phyloP scores from a whole-genome alignment of 2,888 invertebrate genomes.

The Esperia sulphurella region DNA sequence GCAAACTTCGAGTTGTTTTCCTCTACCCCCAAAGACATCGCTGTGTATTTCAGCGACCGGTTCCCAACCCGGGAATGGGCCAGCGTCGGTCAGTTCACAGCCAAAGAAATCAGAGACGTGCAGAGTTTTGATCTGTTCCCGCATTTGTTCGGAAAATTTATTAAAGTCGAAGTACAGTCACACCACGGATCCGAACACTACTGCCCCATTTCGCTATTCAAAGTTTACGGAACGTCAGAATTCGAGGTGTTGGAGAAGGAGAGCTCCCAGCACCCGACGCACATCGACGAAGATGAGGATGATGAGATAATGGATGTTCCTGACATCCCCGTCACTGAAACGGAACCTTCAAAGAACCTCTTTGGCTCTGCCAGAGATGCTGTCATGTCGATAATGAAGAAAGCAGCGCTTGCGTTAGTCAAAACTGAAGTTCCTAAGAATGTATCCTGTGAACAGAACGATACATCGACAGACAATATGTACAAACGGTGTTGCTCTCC shows the following conservation, averaged over 20 bases:
- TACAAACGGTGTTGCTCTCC: constrained; percentile 84
- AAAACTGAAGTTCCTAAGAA: constrained; percentile 84
- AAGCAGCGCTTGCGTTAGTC: constrained; percentile 91
- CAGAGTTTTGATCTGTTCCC: constrained; percentile 92
- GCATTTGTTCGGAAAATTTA: constrained; percentile 91
- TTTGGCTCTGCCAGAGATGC: constrained; percentile 94
- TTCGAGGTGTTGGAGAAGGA: constrained; percentile 93
- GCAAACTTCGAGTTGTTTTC: constrained; percentile 99
- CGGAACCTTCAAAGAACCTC: constrained; percentile 83
- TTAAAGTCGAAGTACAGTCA: constrained; percentile 93
- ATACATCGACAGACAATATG: constrained; percentile 60
- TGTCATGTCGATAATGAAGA: constrained; percentile 94
- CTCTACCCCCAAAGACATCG: constrained; percentile 95
- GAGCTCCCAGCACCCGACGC: constrained; percentile 82
- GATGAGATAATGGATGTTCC: constrained; percentile 82
- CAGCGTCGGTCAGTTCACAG: constrained; percentile 91
- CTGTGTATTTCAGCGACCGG: constrained; percentile 91
- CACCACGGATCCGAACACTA: constrained; percentile 98
- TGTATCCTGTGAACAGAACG: constrained; percentile 71
- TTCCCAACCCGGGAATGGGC: constrained; percentile 96
- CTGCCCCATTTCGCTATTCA: constrained; percentile 97
- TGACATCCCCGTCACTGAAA: constrained; percentile 63
- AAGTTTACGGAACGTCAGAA: constrained; percentile 95
- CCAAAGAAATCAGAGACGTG: constrained; percentile 90
- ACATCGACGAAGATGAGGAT: constrained; percentile 82